phyloP scores from a whole-genome alignment of 2,113 vertebrate genomes.

The Eonycteris spelaea region DNA sequence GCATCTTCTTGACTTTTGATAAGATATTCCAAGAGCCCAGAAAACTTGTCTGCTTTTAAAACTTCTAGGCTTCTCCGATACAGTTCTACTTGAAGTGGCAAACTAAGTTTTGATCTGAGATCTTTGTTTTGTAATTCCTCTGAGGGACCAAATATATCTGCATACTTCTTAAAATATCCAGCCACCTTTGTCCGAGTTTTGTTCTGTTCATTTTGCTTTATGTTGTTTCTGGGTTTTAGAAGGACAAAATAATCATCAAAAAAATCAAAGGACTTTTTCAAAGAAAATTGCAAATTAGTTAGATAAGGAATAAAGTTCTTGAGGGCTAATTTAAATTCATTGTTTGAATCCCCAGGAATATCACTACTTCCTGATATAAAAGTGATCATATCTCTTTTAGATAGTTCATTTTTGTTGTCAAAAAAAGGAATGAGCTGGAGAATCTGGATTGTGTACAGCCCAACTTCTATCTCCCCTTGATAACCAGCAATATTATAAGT shows the following conservation, averaged over 20 bases:
- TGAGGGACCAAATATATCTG: conserved; percentile 61
- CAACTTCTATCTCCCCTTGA: conserved; percentile 87
- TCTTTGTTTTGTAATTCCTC: background rate
- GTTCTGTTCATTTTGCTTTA: conserved; percentile 76
- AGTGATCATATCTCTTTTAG: conserved; percentile 72
- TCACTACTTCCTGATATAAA: conserved; percentile 80
- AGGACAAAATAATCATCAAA: conserved; percentile 81
- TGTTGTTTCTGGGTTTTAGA: conserved; percentile 77
- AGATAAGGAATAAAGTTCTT: conserved; percentile 74
- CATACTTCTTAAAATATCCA: conserved; percentile 71
- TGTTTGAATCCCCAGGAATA: conserved; percentile 56
- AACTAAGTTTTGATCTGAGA: conserved; percentile 27
- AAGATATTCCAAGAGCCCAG: conserved; percentile 80
- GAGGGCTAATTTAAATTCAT: conserved; percentile 72
- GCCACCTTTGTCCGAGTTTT: conserved; percentile 71
- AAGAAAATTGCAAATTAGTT: conserved; percentile 64
- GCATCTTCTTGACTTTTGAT: conserved; percentile 59
- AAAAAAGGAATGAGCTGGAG: conserved; percentile 80
- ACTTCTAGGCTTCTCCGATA: conserved; percentile 52
- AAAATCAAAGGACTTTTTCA: conserved; percentile 79
- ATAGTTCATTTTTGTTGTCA: conserved; percentile 60
- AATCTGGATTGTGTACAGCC: conserved; percentile 80
- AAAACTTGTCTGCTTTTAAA: conserved; percentile 79
- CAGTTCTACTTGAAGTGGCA: conserved; percentile 42
- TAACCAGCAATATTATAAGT: conserved; percentile 85